Conservation (phyloP, 2,888 invertebrate species). For the Electrophaes corylata region DNA sequence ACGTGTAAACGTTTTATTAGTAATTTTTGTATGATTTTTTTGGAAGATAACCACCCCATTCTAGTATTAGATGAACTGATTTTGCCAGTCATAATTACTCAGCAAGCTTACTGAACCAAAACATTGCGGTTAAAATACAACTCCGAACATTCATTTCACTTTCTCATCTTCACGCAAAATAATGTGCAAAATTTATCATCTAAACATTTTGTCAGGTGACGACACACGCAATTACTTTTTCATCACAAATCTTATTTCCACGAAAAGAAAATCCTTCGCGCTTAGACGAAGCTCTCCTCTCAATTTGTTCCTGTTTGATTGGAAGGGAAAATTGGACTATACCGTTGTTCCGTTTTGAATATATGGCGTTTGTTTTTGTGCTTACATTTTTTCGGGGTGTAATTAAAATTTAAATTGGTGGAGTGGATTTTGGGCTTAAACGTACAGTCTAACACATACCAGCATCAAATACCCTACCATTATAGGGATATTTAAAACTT, state of each 20-base stretch:
- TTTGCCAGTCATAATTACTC: no score
- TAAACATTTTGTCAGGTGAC: conserved; percentile 63
- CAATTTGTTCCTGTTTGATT: conserved; percentile 43
- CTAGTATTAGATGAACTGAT: no score
- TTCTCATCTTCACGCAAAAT: conserved; percentile 27
- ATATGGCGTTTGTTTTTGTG: conserved; percentile 7
- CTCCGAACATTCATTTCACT: conserved; percentile 79
- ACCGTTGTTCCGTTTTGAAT: conserved; percentile 30
- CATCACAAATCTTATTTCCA: conserved; percentile 60
- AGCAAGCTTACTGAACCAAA: neutral
- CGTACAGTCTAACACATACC: neutral
- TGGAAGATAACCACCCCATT: no score
- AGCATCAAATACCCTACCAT: neutral
- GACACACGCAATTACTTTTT: conserved; percentile 69
- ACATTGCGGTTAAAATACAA: conserved; percentile 46
- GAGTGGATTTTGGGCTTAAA: neutral
- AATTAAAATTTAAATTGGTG: neutral
- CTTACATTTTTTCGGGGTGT: neutral
- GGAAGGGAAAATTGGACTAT: conserved; percentile 37
- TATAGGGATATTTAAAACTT: neutral
- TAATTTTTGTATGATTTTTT: no score
- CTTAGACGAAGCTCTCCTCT: conserved; percentile 49
- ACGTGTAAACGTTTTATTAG: no score
- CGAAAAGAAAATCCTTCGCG: conserved; percentile 53
- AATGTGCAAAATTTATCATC: conserved; percentile 47